Percentiles rank a stretch among this genome's conserved stretches.
These are phyloP conservation scores for Adelges cooleyi DNA, from an alignment of 1,140 invertebrate species.

Conservation along the genomic window DNA sequence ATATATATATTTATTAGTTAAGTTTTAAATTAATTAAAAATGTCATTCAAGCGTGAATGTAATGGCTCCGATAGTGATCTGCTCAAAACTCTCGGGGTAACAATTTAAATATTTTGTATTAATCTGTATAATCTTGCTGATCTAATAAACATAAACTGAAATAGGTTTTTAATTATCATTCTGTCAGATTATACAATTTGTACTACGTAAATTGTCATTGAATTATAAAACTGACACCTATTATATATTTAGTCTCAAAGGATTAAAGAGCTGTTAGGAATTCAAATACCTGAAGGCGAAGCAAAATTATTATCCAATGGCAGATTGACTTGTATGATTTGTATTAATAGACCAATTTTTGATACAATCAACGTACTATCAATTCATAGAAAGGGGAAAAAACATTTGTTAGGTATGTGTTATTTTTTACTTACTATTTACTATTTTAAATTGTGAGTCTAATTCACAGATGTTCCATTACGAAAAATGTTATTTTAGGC, in stretches of 20 bases:
- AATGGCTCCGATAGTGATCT: constrained; percentile 7
- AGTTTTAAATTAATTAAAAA: not conserved
- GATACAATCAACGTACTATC: constrained; percentile 31
- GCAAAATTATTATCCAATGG: constrained; percentile 33
- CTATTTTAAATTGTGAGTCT: no score
- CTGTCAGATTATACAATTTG: no score
- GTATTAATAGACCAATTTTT: constrained; percentile 32
- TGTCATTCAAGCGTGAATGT: constrained; percentile 20
- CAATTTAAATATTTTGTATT: not conserved
- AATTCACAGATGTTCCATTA: no score
- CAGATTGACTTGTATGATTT: constrained; percentile 32
- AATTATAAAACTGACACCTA: no score
- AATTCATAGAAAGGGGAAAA: constrained; percentile 32
- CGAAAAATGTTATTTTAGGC: no score
- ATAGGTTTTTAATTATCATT: no score
- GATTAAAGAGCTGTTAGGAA: constrained; percentile 31
- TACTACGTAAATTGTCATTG: no score
- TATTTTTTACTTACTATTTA: no score
- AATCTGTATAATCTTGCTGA: no score
- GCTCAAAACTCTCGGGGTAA: constrained; percentile 21
- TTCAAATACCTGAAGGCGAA: constrained; percentile 33
- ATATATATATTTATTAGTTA: not conserved
- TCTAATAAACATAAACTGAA: no score
- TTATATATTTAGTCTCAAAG: constrained; percentile 30
- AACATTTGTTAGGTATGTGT: constrained; percentile 8